A percentile compares a stretch with the other conserved stretches of the same genome.
These are phyloP conservation scores for Frankliniella fusca DNA, from an alignment of 2,888 invertebrate genomes.

Conservation along the genomic window DNA sequence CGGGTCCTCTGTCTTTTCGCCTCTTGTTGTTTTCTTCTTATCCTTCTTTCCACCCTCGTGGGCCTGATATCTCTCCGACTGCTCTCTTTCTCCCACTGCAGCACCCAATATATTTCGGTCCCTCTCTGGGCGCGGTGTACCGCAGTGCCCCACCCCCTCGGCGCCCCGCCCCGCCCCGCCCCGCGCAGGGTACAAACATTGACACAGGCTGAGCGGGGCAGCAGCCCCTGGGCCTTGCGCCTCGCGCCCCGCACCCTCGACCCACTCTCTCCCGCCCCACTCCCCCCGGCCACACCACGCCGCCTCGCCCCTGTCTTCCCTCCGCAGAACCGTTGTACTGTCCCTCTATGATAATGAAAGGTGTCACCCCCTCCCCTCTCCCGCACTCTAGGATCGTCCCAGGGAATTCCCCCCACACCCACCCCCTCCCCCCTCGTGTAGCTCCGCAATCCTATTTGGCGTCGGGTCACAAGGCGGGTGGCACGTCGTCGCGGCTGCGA, in stretches of 20 bases:
- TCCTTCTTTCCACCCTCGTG: too few relatives aligned
- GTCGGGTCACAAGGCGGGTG: too few relatives aligned
- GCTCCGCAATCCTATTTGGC: too few relatives aligned
- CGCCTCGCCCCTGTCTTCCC: not conserved
- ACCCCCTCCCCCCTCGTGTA: not conserved
- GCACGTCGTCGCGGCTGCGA: not conserved
- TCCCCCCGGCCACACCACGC: not conserved
- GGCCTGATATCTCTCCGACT: too few relatives aligned
- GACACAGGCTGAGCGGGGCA: slow-evolving; percentile 1
- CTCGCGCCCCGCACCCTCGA: not conserved
- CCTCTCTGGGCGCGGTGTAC: too few relatives aligned
- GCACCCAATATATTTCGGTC: too few relatives aligned
- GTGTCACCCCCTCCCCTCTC: not conserved
- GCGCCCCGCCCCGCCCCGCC: not conserved
- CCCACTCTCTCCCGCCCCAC: not conserved
- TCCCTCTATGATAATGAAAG: not conserved
- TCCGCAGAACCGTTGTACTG: not conserved
- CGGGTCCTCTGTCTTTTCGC: too few relatives aligned
- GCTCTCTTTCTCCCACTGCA: too few relatives aligned
- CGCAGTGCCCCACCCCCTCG: not conserved
- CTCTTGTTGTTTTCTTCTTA: too few relatives aligned
- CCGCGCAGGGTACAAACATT: not conserved
- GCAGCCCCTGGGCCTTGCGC: not conserved
- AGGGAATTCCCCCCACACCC: not conserved
- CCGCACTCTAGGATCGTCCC: not conserved